These are phyloP conservation scores for Trissolcus brochymenae DNA, from an alignment of 2,888 invertebrate genomes.

Conservation along the genomic window DNA sequence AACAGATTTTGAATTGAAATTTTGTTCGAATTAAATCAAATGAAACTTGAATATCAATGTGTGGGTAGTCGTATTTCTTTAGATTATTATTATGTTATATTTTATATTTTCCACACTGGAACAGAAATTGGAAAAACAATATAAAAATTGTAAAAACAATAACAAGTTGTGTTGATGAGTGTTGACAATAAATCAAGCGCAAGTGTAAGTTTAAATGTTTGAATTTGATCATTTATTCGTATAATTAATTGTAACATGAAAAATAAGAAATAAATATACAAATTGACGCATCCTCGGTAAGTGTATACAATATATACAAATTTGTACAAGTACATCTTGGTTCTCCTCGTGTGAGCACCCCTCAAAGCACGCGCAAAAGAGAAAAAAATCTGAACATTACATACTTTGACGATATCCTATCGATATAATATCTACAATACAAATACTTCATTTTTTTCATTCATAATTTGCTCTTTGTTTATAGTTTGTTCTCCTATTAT, in stretches of 20 bases:
- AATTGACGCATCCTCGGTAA: conserved; percentile 7
- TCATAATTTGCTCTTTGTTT: conserved; percentile 13
- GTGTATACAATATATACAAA: conserved; percentile 51
- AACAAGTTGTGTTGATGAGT: neutral
- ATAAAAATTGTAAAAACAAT: too few species aligned
- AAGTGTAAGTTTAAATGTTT: conserved; percentile 9
- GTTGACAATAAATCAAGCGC: conserved; percentile 24
- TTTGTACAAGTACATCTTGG: conserved; percentile 52
- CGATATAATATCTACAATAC: conserved; percentile 23
- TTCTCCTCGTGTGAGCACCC: conserved; percentile 22
- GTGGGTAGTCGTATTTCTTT: too few species aligned
- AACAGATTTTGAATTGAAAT: neutral
- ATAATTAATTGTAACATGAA: conserved; percentile 19
- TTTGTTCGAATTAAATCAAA: neutral
- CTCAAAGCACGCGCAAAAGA: conserved; percentile 23
- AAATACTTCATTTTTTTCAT: conserved; percentile 28
- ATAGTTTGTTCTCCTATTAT: conserved; percentile 3
- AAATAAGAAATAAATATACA: conserved; percentile 43
- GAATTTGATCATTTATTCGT: conserved; percentile 4
- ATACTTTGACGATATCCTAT: conserved; percentile 3
- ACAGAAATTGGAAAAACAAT: too few species aligned
- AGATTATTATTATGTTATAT: too few species aligned
- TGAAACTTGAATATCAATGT: neutral
- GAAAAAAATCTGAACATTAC: conserved; percentile 34
- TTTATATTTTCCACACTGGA: too few species aligned